phyloP scores from a whole-genome alignment of 2,113 vertebrate genomes.

The Riparia riparia region DNA sequence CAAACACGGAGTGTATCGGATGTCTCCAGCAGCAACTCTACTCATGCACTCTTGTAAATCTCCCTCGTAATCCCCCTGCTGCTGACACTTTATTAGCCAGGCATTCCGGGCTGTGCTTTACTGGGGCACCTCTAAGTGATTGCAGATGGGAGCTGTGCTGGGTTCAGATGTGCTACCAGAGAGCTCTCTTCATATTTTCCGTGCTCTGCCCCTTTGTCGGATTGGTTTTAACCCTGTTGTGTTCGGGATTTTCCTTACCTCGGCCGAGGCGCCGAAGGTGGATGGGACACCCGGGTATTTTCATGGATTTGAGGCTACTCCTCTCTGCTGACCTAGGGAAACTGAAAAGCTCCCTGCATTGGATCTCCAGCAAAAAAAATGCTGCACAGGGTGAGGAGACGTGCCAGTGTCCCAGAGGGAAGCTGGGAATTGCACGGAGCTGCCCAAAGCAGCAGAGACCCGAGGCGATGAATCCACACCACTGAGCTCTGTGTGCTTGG shows the following conservation, averaged over 20 bases:
- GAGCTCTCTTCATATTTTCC: constrained; percentile 73
- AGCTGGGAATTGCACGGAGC: not conserved
- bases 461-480: not conserved
- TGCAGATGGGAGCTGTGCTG: constrained; percentile 68
- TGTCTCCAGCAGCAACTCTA: constrained; percentile 71
- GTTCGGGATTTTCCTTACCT: constrained; percentile 14
- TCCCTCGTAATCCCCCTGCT: constrained; percentile 72
- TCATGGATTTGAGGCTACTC: not conserved
- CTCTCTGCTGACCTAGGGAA: not conserved
- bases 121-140: constrained; percentile 70
- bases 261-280: not conserved
- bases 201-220: constrained; percentile 59
- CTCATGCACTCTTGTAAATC: constrained; percentile 76
- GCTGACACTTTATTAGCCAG: constrained; percentile 76
- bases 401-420: not conserved
- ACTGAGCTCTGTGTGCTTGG: fast-evolving
- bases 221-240: constrained; percentile 66
- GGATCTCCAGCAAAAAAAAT: not conserved
- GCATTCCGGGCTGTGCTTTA: constrained; percentile 71
- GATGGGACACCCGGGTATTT: not conserved
- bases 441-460: not conserved
- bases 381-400: not conserved
- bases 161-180: constrained; percentile 66
- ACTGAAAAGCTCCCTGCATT: not conserved
- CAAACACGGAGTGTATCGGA: constrained; percentile 63